A percentile compares a stretch with the other conserved stretches of the same genome.
Conservation (phyloP, 2,888 invertebrate genomes). For the Eulithis prunata region DNA sequence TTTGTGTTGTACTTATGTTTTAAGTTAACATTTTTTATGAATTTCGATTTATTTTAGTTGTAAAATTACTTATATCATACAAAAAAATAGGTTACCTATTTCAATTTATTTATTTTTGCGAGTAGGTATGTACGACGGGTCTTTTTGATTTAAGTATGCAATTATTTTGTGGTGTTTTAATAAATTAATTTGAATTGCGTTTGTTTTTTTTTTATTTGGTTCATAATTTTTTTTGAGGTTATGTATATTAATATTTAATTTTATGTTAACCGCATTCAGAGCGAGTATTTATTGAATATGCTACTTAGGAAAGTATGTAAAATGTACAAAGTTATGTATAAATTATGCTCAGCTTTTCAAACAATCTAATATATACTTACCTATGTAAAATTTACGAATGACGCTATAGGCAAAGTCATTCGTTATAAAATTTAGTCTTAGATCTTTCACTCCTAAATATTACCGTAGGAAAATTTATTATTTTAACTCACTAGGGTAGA, state of each 20-base stretch:
- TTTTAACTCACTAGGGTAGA: no score
- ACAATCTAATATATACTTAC: no score
- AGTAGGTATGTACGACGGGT: conserved; percentile 4
- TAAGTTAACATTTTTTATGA: conserved; percentile 15
- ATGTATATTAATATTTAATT: neutral
- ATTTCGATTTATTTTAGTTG: conserved; percentile 12
- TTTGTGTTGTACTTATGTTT: conserved; percentile 35
- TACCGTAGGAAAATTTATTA: no score
- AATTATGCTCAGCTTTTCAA: no score
- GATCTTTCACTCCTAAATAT: no score
- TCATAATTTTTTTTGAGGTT: neutral
- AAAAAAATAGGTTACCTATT: neutral
- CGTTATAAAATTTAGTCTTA: no score
- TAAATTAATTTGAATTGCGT: conserved; percentile 24
- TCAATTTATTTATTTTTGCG: conserved; percentile 15
- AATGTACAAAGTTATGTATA: neutral
- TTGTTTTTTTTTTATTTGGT: conserved; percentile 14
- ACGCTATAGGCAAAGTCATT: no score
- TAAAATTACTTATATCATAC: neutral
- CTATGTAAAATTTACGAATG: no score
- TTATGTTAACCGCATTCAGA: conserved; percentile 8
- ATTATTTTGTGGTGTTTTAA: conserved; percentile 22
- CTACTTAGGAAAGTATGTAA: neutral
- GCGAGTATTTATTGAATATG: no score
- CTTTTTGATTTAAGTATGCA: conserved; percentile 8